These are phyloP conservation scores for Microvelia longipes DNA, from an alignment of 1,140 invertebrate genomes.

Conservation along the genomic window DNA sequence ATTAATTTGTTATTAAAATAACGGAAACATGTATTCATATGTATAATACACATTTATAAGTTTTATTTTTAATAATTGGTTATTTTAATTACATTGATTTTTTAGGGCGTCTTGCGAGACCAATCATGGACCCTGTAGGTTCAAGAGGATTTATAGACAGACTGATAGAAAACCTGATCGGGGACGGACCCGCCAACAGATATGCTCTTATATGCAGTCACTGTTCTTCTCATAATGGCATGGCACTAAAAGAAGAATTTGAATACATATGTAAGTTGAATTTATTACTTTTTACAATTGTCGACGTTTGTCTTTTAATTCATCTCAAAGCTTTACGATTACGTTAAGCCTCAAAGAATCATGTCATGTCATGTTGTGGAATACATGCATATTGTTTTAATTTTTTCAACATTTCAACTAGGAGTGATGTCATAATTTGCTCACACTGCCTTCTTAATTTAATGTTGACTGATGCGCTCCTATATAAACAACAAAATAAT, in stretches of 20 bases:
- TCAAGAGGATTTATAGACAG: constrained; percentile 56
- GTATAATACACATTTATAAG: too few relatives aligned
- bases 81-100: too few relatives aligned
- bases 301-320: too few relatives aligned
- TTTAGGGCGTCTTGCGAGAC: constrained; percentile 25
- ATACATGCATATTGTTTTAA: neutral
- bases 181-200: constrained; percentile 85
- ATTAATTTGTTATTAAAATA: too few relatives aligned
- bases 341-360: neutral
- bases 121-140: constrained; percentile 39
- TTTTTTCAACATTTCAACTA: too few relatives aligned
- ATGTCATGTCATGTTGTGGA: neutral
- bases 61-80: too few relatives aligned
- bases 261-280: constrained; percentile 60
- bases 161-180: constrained; percentile 83
- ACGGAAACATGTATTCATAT: too few relatives aligned
- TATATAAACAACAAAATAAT: too few relatives aligned
- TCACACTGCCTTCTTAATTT: too few relatives aligned
- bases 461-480: too few relatives aligned
- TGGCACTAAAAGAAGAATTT: constrained; percentile 92
- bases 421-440: too few relatives aligned
- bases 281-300: constrained; percentile 4
- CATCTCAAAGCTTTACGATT: too few relatives aligned
- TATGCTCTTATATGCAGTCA: constrained; percentile 86
- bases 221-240: constrained; percentile 89